Percentiles rank a stretch among this genome's conserved stretches.
Evolutionary conservation across 2,888 invertebrate species (phyloP).

Genomic region (Doris montereyensis): DNA sequence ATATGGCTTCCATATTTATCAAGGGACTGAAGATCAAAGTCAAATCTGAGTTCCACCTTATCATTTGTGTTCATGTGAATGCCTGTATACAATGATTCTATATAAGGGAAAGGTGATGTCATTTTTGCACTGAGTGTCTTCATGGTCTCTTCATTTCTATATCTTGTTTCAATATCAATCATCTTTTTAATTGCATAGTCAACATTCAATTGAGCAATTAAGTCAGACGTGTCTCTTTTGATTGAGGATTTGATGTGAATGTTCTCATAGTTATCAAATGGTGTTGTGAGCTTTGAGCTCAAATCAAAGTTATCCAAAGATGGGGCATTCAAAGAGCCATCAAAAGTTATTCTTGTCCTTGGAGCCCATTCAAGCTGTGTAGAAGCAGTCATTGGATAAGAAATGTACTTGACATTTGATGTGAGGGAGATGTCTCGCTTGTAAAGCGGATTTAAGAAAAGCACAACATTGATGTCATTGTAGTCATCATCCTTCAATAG

Average conservation of each 20-base stretch:
- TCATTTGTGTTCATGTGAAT: constrained; percentile 33
- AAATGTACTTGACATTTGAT: constrained; percentile 39
- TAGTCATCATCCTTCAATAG: no score
- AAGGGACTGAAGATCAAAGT: constrained; percentile 48
- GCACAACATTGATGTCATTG: no score
- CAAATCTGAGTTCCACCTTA: constrained; percentile 42
- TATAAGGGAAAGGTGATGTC: constrained; percentile 36
- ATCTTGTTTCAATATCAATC: constrained; percentile 26
- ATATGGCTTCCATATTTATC: no score
- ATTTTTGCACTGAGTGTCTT: constrained; percentile 37
- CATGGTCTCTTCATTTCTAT: constrained; percentile 22
- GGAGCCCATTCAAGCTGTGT: constrained; percentile 45
- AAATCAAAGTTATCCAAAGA: constrained; percentile 39
- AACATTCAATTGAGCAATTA: constrained; percentile 35
- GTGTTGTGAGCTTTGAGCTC: constrained; percentile 43
- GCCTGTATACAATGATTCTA: constrained; percentile 39
- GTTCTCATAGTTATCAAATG: constrained; percentile 38
- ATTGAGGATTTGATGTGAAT: constrained; percentile 38
- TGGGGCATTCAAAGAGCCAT: constrained; percentile 45
- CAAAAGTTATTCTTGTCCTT: constrained; percentile 44
- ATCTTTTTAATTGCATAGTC: constrained; percentile 41
- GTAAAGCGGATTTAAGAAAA: no score
- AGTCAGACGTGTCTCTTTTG: constrained; percentile 39
- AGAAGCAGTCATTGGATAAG: constrained; percentile 48
- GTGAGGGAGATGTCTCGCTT: constrained; percentile 18